Evolutionary conservation across 2,888 invertebrate genomes (phyloP).

Genomic region (Tupiocoris notatus): DNA sequence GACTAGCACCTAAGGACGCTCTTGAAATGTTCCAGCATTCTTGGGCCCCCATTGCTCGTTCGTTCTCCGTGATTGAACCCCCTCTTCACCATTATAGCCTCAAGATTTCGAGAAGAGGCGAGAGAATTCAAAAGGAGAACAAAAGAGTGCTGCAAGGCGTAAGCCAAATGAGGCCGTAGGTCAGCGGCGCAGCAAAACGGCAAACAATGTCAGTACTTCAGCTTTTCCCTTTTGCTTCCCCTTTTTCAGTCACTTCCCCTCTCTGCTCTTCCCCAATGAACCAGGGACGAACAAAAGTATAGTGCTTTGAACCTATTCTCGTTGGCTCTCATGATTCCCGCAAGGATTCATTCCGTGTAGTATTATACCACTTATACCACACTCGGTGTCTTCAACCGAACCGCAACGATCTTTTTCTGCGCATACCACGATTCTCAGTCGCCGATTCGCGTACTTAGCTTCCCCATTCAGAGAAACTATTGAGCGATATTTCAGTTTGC

Average conservation of each 20-base stretch:
- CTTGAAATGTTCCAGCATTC: no score
- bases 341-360: background rate
- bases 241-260: background rate
- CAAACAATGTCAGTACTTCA: background rate
- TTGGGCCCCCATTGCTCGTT: no score
- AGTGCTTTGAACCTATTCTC: background rate
- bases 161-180: no score
- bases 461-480: no score
- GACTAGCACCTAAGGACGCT: no score
- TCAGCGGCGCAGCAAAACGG: background rate
- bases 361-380: background rate
- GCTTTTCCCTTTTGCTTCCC: background rate
- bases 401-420: no score
- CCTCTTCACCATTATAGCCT: no score
- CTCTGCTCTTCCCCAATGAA: background rate
- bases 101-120: background rate
- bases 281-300: background rate
- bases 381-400: background rate
- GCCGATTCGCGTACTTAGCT: no score
- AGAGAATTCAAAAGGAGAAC: background rate
- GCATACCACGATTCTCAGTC: no score
- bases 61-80: no score
- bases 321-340: background rate
- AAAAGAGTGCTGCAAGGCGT: background rate
- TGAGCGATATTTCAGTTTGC: no score